Base-by-base conservation (phyloP, 2,888 invertebrate species). In the Psococerastis gibbosa region DNA sequence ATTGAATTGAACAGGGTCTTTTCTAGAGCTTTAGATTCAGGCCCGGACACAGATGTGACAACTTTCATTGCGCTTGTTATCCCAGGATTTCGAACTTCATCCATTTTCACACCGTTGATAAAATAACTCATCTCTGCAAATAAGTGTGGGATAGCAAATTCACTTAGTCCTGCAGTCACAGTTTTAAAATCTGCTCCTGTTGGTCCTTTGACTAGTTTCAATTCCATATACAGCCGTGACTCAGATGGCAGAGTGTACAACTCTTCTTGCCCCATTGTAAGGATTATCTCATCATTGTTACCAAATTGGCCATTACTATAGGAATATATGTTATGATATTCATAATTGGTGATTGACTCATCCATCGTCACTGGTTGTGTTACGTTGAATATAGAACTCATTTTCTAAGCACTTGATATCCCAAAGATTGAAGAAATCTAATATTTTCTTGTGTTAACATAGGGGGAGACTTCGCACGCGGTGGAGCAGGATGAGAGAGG, bases 71-170 rank as follows among this genome's bases (percentile, higher is more conserved):
- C n/a, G 41, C 23, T 18, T 13, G 41, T 3, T 9, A 57, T 49
- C 13, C 58, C 57, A 20, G 55, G 50, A 52, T 57, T 56, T 47
- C 55, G 52, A 16, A 38, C 50, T 3, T 51, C 47, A 52, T 58
- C 55, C 34, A 59, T 54, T 48, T 56, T 55, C n/a, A 54, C 47
- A 22, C 54, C 57, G 47, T 56, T 57, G 9, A 58, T 20, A 47
- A 58, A 55, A 50, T 58, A 60, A 4, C 57, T 52, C 43, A 58
- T 55, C 58, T 45, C 32, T 22, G 27, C 43, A 22, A 46, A 46
- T 9, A 46, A 16, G 27, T 27, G 23, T 15, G 42, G 16, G 35
- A 45, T 34, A 2, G 43, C 49, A 31, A 27, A 27, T 6, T 27
- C 27, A 6, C 8, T 27, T 27, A 27, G 6, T 27, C 27, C 27